Base-by-base conservation (phyloP, 2,888 invertebrate species). In the Meliscaeva auricollis region DNA sequence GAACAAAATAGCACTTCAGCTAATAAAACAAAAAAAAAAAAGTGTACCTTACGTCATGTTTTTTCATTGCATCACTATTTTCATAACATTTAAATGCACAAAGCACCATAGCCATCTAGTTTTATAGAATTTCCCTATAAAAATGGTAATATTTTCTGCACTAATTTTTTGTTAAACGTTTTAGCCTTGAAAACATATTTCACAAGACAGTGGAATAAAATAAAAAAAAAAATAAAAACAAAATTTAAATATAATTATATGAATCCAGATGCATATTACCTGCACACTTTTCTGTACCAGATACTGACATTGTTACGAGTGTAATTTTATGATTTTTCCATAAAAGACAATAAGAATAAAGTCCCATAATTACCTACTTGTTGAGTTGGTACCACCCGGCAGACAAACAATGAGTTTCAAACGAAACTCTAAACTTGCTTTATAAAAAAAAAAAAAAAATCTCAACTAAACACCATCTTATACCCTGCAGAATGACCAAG, bases 321-420 rank as follows among this genome's bases (percentile, higher is more conserved):
- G 32, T 62, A 15, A 20, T 20, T 17, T 3, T 17, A 38, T 38
- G 38, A 8, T 20, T 50, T 38, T 22, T 35, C 13, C 50, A 50
- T 50, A 50, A 52, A 79, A 76, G 44, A 84, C 84, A 84, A 84
- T 79, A 75, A 77, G 50, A 68, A 68, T 73, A 66, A 48, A 77
- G 41, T 72, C 22, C 52, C 77, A 58, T 82, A 72, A 76, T 76
- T 66, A 76, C 58, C 13, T 35, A 9, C 11, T 38, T 9, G 38
- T 38, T 38, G 13, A 11, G 35, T 20, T 11, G 30, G 20, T 20
- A 20, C 26, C 50, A 56, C 56, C 58, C 72, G 70, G 48, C 66
- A 76, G 60, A 66, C 41, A 74, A 60, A 66, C 56, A 74, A 44
- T 68, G 22, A 35, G 41, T 41, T 46, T 48, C 3, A 20, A 38